phyloP scores from a whole-genome alignment of 2,888 invertebrate genomes.

The Biston betularia region DNA sequence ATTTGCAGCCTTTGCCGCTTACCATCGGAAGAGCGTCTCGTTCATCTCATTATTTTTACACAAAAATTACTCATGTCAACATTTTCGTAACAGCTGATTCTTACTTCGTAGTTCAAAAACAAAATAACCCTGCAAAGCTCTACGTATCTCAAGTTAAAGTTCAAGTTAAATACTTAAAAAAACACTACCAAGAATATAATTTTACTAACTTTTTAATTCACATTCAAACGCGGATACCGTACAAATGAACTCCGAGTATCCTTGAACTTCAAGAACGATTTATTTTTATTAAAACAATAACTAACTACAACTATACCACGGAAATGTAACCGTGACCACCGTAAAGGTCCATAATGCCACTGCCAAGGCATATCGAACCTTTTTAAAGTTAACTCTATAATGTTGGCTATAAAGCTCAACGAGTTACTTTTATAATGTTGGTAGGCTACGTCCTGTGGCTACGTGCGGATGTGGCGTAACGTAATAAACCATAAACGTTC shows the following conservation, averaged over 20 bases:
- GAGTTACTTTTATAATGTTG: conserved; percentile 32
- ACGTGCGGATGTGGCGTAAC: conserved; percentile 74
- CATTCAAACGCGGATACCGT: conserved; percentile 49
- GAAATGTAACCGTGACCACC: conserved; percentile 60
- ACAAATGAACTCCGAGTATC: conserved; percentile 34
- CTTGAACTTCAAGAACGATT: conserved; percentile 44
- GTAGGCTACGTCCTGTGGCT: conserved; percentile 70
- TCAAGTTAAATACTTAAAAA: no score
- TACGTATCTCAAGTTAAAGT: no score
- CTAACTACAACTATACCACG: conserved; percentile 49
- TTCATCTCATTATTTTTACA: no score
- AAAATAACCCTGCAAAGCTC: no score
- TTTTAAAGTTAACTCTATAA: conserved; percentile 35
- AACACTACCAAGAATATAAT: no score
- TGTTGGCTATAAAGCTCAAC: conserved; percentile 6
- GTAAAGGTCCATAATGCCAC: conserved; percentile 47
- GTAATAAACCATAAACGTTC: conserved; percentile 53
- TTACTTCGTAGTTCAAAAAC: no score
- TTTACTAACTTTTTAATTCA: no score
- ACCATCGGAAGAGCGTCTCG: no score
- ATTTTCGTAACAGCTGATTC: no score
- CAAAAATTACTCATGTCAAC: no score
- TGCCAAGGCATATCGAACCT: neutral
- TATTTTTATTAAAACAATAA: conserved; percentile 41
- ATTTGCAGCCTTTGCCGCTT: no score